These are phyloP conservation scores for Philotrypesis tridentata DNA, from an alignment of 1,140 invertebrate genomes.

Conservation along the genomic window DNA sequence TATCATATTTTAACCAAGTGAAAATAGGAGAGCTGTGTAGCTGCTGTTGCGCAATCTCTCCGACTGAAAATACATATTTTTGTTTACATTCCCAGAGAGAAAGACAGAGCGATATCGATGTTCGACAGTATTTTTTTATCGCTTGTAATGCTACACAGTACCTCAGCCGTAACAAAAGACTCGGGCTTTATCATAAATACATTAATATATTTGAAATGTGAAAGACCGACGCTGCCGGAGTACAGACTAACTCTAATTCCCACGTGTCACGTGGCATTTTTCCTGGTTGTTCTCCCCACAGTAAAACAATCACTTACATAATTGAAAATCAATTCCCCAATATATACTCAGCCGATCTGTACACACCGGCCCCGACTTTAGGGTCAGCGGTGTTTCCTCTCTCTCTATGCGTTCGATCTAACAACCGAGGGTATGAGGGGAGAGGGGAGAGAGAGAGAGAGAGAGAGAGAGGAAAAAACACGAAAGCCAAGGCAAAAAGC, in stretches of 20 bases:
- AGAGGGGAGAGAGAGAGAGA: neutral
- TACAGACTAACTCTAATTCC: no score
- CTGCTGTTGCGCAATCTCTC: conserved; percentile 4
- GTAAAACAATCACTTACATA: neutral
- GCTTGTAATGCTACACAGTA: neutral
- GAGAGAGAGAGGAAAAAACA: neutral
- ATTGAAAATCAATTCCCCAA: neutral
- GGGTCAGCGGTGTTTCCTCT: neutral
- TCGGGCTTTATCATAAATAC: neutral
- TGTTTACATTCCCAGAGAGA: neutral
- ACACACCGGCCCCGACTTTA: neutral
- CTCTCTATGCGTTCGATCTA: neutral
- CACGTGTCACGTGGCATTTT: no score
- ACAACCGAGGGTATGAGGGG: no score
- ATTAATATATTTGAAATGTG: no score
- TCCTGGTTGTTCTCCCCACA: no score
- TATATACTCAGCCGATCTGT: neutral
- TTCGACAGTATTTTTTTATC: neutral
- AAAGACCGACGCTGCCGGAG: no score
- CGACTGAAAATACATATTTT: conserved; percentile 3
- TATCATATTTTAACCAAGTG: conserved; percentile 38
- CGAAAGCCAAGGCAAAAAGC: neutral
- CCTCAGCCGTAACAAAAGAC: neutral
- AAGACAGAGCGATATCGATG: neutral
- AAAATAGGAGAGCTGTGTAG: conserved; percentile 15